These are phyloP conservation scores for Pseudorasbora parva DNA, from an alignment of 2,113 vertebrate genomes.

Conservation along the genomic window DNA sequence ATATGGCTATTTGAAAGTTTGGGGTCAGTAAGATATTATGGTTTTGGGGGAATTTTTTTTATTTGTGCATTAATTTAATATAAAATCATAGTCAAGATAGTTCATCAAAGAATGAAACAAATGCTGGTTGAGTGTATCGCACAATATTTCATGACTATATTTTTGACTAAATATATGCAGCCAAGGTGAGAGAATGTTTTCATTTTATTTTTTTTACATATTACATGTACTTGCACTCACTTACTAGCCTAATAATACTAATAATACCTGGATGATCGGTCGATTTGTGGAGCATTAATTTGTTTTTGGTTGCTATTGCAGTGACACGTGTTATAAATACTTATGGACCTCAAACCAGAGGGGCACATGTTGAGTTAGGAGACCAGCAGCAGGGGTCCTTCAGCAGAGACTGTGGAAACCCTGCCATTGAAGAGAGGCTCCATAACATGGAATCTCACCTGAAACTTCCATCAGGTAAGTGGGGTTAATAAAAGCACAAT, in stretches of 20 bases:
- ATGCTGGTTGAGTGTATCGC: too few relatives aligned
- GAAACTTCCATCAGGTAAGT: constrained; percentile 84
- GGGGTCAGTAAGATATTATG: background rate
- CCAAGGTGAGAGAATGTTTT: background rate
- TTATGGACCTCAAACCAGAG: constrained; percentile 91
- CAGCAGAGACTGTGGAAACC: constrained; percentile 85
- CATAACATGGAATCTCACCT: constrained; percentile 95
- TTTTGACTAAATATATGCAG: background rate
- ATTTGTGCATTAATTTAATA: too few relatives aligned
- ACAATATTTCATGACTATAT: background rate
- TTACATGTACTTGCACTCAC: background rate
- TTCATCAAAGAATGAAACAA: too few relatives aligned
- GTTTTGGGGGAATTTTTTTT: too few relatives aligned
- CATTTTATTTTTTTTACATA: too few relatives aligned
- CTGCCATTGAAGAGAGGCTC: constrained; percentile 90
- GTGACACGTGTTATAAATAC: constrained; percentile 95
- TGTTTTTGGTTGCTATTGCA: constrained; percentile 58
- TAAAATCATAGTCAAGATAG: background rate
- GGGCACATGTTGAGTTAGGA: constrained; percentile 71
- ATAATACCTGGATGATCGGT: background rate
- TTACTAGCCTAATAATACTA: background rate
- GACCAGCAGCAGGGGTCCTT: constrained; percentile 75
- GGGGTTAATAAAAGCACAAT: background rate
- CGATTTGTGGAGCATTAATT: background rate
- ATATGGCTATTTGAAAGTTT: background rate